Evolutionary conservation across 2,888 invertebrate genomes (phyloP), one percentile per base, ranked within the genome.

Genomic region (Melangyna quadrimaculata): DNA sequence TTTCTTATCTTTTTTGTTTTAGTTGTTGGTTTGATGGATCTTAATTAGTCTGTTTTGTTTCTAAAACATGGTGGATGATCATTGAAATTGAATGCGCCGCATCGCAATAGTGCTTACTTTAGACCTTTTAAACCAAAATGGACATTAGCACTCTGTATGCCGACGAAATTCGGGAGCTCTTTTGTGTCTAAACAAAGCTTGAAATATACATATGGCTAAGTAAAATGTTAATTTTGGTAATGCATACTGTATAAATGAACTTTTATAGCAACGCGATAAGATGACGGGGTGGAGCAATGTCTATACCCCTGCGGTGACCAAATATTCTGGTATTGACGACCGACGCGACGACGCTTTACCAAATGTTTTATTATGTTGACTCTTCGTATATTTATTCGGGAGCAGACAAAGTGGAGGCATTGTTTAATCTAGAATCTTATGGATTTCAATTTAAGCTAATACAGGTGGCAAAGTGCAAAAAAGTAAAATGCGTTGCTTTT

Each of bases 201-300:
- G 3, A 63, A 55, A 22, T 22, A 57, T 48, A 27, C 29, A 35
- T 80, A 59, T 72, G 59, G 51, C 57, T 81, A 61, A 35, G 70
- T 77, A 55, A 75, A 81, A 77, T 81, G 75, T 73, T 78, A 51
- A 73, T 81, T 86, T 81, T 81, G 77, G 81, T 86, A 81, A 78
- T 80, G 81, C 86, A 86, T 77, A 10, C 4, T 14, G 5, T 57
- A 12, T 12, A 29, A 17, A 24, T 19, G 43, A 9, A 3, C 17
- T 43, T 17, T 43, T 6, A 6, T 6, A 17, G 8, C 6, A 17
- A 22, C 40, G 17, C 14, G 6, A 8, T n/a, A 19, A 0, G 35
- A 22, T 3, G 57, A 12, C 2, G 8, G n/a, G 17, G 32, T 43
- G 40, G 40, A 8, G 5, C 3, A 6, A 27, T 27, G 40, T 8